Evolutionary conservation across 1,140 invertebrate genomes (phyloP).

Genomic region (Pseudomyrmex gracilis): DNA sequence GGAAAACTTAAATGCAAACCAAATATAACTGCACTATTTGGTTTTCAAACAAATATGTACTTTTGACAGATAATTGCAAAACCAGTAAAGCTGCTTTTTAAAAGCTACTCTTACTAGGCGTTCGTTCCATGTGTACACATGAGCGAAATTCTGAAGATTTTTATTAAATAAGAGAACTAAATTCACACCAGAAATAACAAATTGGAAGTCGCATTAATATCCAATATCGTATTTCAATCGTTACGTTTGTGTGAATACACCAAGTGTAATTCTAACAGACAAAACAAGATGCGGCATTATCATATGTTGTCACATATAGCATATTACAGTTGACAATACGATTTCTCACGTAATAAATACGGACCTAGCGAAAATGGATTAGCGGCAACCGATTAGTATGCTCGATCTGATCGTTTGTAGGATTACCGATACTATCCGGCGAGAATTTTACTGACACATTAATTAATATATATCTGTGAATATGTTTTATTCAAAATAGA

Average conservation of each 20-base stretch:
- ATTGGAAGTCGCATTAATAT: slow-evolving; percentile 17
- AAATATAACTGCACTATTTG: slow-evolving; percentile 41
- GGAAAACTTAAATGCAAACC: slow-evolving; percentile 54
- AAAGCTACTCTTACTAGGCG: background rate
- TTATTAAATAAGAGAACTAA: background rate
- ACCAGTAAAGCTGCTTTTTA: slow-evolving; percentile 43
- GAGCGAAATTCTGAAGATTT: slow-evolving; percentile 11
- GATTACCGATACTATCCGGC: slow-evolving; percentile 24
- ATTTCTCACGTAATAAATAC: slow-evolving; percentile 31
- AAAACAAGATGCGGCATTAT: slow-evolving; percentile 9
- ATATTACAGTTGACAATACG: slow-evolving; percentile 26
- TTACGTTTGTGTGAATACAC: slow-evolving; percentile 10
- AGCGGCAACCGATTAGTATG: slow-evolving; percentile 14
- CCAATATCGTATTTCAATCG: slow-evolving; percentile 8
- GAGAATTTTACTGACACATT: slow-evolving; percentile 19
- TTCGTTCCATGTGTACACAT: background rate
- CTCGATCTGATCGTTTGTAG: slow-evolving; percentile 2
- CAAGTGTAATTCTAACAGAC: slow-evolving; percentile 13
- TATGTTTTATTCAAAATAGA: slow-evolving; percentile 28
- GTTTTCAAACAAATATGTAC: background rate
- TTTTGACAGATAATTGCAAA: slow-evolving; percentile 18
- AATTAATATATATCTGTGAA: slow-evolving; percentile 40
- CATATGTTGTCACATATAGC: background rate
- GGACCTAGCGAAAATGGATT: slow-evolving; percentile 47
- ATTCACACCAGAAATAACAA: background rate